These are phyloP conservation scores for Drosophila nigrodunni DNA, from an alignment of 1,140 invertebrate genomes.

Conservation along the genomic window DNA sequence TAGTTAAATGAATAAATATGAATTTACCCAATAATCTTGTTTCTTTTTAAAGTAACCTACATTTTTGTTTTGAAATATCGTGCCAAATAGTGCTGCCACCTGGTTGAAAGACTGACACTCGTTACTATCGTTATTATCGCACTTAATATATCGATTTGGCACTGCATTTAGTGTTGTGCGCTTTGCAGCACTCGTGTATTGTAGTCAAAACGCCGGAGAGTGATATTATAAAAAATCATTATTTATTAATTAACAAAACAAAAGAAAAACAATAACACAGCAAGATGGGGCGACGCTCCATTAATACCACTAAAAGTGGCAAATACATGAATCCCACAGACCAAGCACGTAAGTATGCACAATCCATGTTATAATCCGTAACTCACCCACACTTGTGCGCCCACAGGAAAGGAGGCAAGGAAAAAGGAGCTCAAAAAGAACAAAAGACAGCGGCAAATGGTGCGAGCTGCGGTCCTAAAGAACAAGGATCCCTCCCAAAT, in stretches of 20 bases:
- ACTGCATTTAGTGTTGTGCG: not conserved
- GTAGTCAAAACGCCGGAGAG: constrained; percentile 18
- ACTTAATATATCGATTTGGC: not conserved
- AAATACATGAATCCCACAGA: constrained; percentile 99
- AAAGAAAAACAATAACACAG: constrained; percentile 1
- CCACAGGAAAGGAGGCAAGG: constrained; percentile 96
- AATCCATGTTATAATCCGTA: not conserved
- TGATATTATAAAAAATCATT: not conserved
- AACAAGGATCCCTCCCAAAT: constrained; percentile 98
- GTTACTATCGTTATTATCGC: not conserved
- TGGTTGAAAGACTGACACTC: not conserved
- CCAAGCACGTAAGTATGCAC: constrained; percentile 95
- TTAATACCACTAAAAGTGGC: constrained; percentile 99
- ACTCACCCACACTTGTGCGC: constrained; percentile 2
- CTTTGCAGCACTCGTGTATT: constrained; percentile 19
- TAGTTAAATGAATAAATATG: too few species aligned
- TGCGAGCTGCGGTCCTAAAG: constrained; percentile 97
- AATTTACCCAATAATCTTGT: too few species aligned
- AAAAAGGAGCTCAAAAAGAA: constrained; percentile 99
- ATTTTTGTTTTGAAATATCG: too few species aligned
- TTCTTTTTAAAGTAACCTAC: too few species aligned
- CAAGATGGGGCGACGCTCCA: constrained; percentile 96
- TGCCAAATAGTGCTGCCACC: not conserved
- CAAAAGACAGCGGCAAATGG: constrained; percentile 97
- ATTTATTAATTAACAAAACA: constrained; percentile 5